Percentiles rank a stretch among this genome's conserved stretches.
Conservation (phyloP, 2,888 invertebrate genomes). For the Cheilosia variabilis region DNA sequence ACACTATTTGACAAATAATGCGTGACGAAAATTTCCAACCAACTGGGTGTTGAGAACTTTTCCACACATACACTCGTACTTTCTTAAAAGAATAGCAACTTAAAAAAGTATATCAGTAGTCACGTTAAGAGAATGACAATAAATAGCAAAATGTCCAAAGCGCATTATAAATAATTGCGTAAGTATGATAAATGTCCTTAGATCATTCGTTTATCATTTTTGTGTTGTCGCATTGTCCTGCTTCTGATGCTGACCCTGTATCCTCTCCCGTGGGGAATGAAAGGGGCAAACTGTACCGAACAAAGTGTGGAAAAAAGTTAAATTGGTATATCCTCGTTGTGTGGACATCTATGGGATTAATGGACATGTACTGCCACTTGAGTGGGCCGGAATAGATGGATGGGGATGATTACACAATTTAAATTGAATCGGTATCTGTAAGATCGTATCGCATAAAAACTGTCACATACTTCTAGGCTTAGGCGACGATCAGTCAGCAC, state of each 20-base stretch:
- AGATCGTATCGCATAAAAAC: background rate
- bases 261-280: conserved; percentile 3
- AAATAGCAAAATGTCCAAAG: conserved; percentile 62
- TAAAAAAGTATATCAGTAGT: conserved; percentile 6
- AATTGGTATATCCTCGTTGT: conserved; percentile 33
- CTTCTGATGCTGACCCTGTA: background rate
- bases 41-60: conserved; percentile 44
- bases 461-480: background rate
- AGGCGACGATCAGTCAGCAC: background rate
- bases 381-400: background rate
- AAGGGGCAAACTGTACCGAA: background rate
- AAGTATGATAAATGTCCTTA: conserved; percentile 66
- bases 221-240: conserved; percentile 16
- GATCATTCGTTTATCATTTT: conserved; percentile 64
- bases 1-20: conserved; percentile 53
- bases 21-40: conserved; percentile 43
- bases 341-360: conserved; percentile 34
- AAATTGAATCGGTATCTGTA: background rate
- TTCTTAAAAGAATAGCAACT: background rate
- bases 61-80: background rate
- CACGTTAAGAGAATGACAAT: conserved; percentile 41
- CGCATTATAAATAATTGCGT: conserved; percentile 67
- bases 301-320: background rate
- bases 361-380: conserved; percentile 33
- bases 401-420: background rate